Evolutionary conservation across 1,140 invertebrate species (phyloP).

Genomic region (Halesus radiatus): DNA sequence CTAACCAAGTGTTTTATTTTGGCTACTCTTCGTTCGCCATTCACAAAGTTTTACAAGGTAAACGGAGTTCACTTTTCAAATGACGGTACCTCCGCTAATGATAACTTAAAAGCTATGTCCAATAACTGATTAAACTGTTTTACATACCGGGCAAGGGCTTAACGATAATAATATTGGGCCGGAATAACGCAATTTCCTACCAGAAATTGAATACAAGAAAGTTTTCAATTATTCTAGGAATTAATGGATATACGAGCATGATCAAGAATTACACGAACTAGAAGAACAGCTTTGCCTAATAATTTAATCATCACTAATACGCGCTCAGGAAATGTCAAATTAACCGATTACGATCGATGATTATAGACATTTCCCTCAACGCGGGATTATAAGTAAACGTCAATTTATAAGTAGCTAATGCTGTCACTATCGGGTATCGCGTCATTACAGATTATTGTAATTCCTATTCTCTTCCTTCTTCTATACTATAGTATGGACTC

Average conservation of each 20-base stretch:
- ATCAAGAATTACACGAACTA: too few relatives aligned
- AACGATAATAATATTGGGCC: too few relatives aligned
- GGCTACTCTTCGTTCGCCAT: too few relatives aligned
- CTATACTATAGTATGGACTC: too few relatives aligned
- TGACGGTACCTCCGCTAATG: too few relatives aligned
- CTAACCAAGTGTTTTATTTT: too few relatives aligned
- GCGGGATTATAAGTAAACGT: neutral
- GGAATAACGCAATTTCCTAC: too few relatives aligned
- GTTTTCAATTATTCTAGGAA: neutral
- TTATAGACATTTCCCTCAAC: neutral
- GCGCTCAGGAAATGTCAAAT: slow-evolving; percentile 13
- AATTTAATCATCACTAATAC: neutral
- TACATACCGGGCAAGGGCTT: neutral
- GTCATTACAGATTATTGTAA: neutral
- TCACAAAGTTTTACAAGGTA: too few relatives aligned
- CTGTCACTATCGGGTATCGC: neutral
- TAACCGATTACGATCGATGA: slow-evolving; percentile 31
- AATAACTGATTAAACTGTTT: neutral
- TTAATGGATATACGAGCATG: neutral
- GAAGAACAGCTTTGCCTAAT: neutral
- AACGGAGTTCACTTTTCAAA: too few relatives aligned
- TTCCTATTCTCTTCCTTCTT: neutral
- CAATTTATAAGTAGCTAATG: neutral
- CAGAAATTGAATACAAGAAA: neutral
- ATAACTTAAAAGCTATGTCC: too few relatives aligned